These are phyloP conservation scores for Synanthedon formicaeformis DNA, from an alignment of 2,888 invertebrate species.

Conservation along the genomic window DNA sequence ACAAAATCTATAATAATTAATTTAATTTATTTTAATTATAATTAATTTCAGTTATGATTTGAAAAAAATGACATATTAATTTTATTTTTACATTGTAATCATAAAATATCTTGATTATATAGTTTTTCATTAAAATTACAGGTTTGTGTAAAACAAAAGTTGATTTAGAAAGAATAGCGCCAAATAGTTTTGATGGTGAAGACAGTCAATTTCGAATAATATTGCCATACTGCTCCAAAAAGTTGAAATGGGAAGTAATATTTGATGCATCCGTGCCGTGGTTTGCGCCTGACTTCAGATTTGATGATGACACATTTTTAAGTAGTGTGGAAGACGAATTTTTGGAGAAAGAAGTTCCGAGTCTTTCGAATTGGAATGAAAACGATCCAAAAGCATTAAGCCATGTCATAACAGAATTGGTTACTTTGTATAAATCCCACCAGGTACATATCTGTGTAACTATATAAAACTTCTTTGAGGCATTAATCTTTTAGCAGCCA, in stretches of 20 bases:
- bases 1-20: neutral
- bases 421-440: slow-evolving; percentile 72
- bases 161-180: slow-evolving; percentile 51
- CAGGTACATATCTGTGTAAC: slow-evolving; percentile 56
- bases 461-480: slow-evolving; percentile 1
- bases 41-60: too few relatives aligned
- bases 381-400: slow-evolving; percentile 70
- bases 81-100: too few relatives aligned
- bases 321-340: slow-evolving; percentile 67
- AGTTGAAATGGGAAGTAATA: slow-evolving; percentile 76
- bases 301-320: slow-evolving; percentile 76
- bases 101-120: neutral
- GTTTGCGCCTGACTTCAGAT: slow-evolving; percentile 81
- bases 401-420: slow-evolving; percentile 72
- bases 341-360: slow-evolving; percentile 67
- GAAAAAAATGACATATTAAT: too few relatives aligned
- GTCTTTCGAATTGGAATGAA: slow-evolving; percentile 75
- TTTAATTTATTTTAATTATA: too few relatives aligned
- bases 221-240: slow-evolving; percentile 78
- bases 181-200: slow-evolving; percentile 26
- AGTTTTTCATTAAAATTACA: slow-evolving; percentile 15
- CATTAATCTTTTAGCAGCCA: neutral
- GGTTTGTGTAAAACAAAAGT: slow-evolving; percentile 61
- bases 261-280: slow-evolving; percentile 74
- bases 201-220: slow-evolving; percentile 73